Evolutionary conservation across 2,113 vertebrate genomes (phyloP), one percentile per base, ranked within the genome.

Genomic region (Nothoprocta pentlandii): DNA sequence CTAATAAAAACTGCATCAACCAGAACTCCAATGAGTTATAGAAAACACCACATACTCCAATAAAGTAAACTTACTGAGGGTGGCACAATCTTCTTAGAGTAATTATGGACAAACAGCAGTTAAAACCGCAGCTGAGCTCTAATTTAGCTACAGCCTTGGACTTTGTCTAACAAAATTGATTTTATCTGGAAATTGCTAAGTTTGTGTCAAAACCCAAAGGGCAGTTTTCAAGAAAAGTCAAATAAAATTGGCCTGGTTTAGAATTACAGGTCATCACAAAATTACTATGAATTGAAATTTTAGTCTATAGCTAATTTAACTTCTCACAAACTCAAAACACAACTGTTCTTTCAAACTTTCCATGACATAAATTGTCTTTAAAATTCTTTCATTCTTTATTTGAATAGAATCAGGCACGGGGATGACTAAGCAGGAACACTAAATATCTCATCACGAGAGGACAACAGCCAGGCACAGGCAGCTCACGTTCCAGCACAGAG

Each of bases 121-220:
- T 62, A 56, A 32, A 21, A 62, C 58, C 75, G 23, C 76, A 95
- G 80, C 53, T 53, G 66, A 81, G 49, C 58, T 90, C 80, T 83
- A 81, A 87, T 84, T 94, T 79, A 94, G 69, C 54, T 23, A 79
- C 12, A 41, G 80, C 76, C 66, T 92, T 73, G 79, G 80, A 74
- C 74, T 86, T 62, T 28, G n/a, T 47, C 53, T 73, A 93, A 89
- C 25, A 91, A 84, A 92, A 95, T 2, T 58, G 41, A 88, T 92
- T 92, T 93, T 78, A 95, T 54, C 88, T 76, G 77, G 94, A 95
- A 95, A 96, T 62, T 86, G 58, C 32, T 41, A 78, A 86, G 66
- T 92, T 92, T 73, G 59, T 23, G 76, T 67, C 62, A 53, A 89
- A 95, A 95, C 69, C 73, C 62, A 66, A 75, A 85, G 17, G 76